These are phyloP conservation scores for Orientallactaga sibirica DNA, from an alignment of 2,797 vertebrate species.

Conservation along the genomic window DNA sequence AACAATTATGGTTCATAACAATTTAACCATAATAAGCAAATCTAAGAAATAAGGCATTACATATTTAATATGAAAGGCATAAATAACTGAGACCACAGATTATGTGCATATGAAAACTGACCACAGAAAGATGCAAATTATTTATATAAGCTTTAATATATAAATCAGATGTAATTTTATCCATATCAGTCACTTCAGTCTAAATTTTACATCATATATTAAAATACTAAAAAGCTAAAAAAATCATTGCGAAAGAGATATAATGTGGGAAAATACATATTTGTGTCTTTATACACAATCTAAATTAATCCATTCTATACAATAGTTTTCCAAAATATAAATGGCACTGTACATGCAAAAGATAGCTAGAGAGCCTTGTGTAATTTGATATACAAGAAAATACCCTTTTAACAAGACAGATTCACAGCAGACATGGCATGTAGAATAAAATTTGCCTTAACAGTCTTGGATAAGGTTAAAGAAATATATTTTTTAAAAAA, in stretches of 20 bases:
- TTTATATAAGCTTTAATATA: conserved; percentile 84
- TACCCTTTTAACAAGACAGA: conserved; percentile 54
- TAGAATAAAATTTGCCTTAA: conserved; percentile 75
- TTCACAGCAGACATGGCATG: conserved; percentile 77
- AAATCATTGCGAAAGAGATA: conserved; percentile 83
- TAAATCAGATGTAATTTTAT: conserved; percentile 83
- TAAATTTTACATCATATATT: conserved; percentile 85
- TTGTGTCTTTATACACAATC: conserved; percentile 87
- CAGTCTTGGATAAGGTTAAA: conserved; percentile 68
- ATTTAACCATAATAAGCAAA: conserved; percentile 63
- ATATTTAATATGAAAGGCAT: conserved; percentile 74
- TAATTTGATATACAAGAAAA: conserved; percentile 74
- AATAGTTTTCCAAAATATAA: conserved; percentile 87
- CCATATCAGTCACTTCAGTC: conserved; percentile 73
- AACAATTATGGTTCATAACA: not conserved
- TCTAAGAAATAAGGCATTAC: conserved; percentile 43
- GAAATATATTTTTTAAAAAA: conserved; percentile 61
- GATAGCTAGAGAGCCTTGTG: conserved; percentile 72
- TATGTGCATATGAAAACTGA: conserved; percentile 83
- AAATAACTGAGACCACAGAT: conserved; percentile 79
- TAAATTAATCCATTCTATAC: conserved; percentile 82
- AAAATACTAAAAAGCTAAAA: conserved; percentile 88
- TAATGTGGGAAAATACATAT: conserved; percentile 88
- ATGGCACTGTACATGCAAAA: conserved; percentile 86
- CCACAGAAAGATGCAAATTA: conserved; percentile 83